Evolutionary conservation across 1,140 invertebrate genomes (phyloP), one percentile per base, ranked within the genome.

Genomic region (Araneus ventricosus): DNA sequence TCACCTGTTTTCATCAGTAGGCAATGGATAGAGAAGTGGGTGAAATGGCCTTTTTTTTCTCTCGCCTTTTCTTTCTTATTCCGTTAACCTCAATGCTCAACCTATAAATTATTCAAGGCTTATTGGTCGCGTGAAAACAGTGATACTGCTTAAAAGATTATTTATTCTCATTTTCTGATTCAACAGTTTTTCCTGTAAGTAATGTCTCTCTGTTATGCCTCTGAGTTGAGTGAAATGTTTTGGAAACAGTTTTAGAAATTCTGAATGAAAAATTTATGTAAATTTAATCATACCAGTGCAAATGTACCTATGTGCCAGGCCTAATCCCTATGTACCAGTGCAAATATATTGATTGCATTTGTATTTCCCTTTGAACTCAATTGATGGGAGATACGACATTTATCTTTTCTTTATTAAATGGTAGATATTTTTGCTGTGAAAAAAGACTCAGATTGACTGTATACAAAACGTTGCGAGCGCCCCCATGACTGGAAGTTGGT

Each of bases 1-100:
- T 92, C 90, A 86, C 90, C 90, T 84, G 79, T 63, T 91, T 84
- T 91, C 89, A 30, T 82, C 79, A 61, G 30, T 45, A 41, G 34
- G 59, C 27, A 88, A 45, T 88, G 63, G 41, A 45, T 67, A 41
- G 24, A 80, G 75, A 87, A 87, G 59, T 87, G 59, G 85, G 85
- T 87, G 85, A 87, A 87, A 87, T 45, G 8, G 85, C 41, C 57
- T 45, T 87, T 87, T 86, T 61, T 39, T 63, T 8, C 5, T 24
- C 30, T 22, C 17, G 14, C 27, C 30, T 17, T 75, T 75, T 57
- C 45, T 70, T 70, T 88, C 63, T 84, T 86, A 70, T 92, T 86
- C 61, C 61, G 82, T 86, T 92, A 92, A 92, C 90, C 90, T 92
- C 90, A 75, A 86, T 92, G 90, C 37, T 92, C 61, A 86, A 63